Base-by-base conservation (phyloP, 1,140 invertebrate species). In the Heliconius hermathena region DNA sequence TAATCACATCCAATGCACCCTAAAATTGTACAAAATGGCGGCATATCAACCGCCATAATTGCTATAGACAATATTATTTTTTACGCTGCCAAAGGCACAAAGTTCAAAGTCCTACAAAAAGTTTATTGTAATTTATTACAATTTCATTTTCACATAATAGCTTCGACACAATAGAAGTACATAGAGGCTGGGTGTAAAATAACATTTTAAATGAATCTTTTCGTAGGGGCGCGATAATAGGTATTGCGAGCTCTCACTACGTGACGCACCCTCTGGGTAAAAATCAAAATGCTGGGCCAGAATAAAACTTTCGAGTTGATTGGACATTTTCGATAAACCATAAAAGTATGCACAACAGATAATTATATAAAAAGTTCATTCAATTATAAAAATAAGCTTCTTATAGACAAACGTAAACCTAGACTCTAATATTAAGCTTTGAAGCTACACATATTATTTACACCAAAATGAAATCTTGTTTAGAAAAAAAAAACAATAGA, bases 151-250 rank as follows among this genome's bases (percentile, higher is more conserved):
- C 83, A 86, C 82, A 87, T 87, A 91, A 91, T 89, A 86, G 90
- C 84, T 85, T 85, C 83, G 82, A 83, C 80, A 90, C 89, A 92
- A 92, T 85, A 86, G 86, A 87, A 82, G 85, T 89, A 89, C 85
- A 89, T 91, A 87, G 85, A 84, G 77, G 84, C 88, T 83, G 85
- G 91, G 92, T 93, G 89, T 93, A 90, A 91, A 92, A 91, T 93
- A 93, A 93, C 91, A 91, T 92, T 93, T 92, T 93, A 91, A 93
- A 93, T 93, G 90, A 91, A 93, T 93, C 91, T 93, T 90, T 90
- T 85, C 83, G 87, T 81, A 87, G 87, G 90, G 90, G 88, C 82
- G 89, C 87, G 87, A 90, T 91, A 93, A 92, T 93, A 92, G 91
- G 85, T 87, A 87, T 88, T 90, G 87, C 87, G 84, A 87, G 78